phyloP scores from a whole-genome alignment of 2,888 invertebrate genomes.

The Agrilus cyanescens region DNA sequence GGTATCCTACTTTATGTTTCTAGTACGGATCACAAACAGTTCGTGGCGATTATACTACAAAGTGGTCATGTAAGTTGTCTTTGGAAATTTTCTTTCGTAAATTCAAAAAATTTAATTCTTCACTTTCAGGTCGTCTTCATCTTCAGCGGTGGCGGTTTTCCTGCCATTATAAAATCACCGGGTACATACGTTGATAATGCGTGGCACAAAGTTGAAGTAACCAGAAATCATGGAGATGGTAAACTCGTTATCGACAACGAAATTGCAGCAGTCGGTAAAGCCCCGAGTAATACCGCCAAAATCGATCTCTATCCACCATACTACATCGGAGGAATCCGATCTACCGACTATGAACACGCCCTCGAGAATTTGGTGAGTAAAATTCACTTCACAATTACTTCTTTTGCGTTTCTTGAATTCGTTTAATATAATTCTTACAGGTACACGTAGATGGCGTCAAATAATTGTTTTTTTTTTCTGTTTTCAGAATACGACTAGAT shows the following conservation, averaged over 20 bases:
- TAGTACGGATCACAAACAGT: constrained; percentile 47
- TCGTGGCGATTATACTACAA: constrained; percentile 62
- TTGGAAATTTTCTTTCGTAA: not conserved
- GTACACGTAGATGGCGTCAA: not conserved
- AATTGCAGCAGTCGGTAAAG: constrained; percentile 25
- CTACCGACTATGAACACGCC: constrained; percentile 36
- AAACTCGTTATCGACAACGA: constrained; percentile 55
- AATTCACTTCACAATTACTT: not conserved
- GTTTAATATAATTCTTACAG: not conserved
- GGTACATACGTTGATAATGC: constrained; percentile 54
- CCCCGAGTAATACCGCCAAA: constrained; percentile 20
- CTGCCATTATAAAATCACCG: constrained; percentile 41
- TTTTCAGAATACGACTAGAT: constrained; percentile 38
- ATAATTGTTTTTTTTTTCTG: constrained; percentile 8
- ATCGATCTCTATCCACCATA: constrained; percentile 58
- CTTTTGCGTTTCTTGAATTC: not conserved
- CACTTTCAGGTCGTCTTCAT: constrained; percentile 48
- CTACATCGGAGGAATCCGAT: constrained; percentile 70
- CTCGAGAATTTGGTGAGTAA: constrained; percentile 25
- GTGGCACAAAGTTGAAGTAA: constrained; percentile 69
- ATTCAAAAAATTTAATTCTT: constrained; percentile 2
- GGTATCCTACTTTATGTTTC: constrained; percentile 78
- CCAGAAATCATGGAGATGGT: constrained; percentile 49
- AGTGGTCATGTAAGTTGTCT: constrained; percentile 51
- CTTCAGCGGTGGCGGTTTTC: constrained; percentile 59